Percentiles rank a stretch among this genome's conserved stretches.
phyloP scores from a whole-genome alignment of 2,113 vertebrate genomes.

The Actinemys pallida region DNA sequence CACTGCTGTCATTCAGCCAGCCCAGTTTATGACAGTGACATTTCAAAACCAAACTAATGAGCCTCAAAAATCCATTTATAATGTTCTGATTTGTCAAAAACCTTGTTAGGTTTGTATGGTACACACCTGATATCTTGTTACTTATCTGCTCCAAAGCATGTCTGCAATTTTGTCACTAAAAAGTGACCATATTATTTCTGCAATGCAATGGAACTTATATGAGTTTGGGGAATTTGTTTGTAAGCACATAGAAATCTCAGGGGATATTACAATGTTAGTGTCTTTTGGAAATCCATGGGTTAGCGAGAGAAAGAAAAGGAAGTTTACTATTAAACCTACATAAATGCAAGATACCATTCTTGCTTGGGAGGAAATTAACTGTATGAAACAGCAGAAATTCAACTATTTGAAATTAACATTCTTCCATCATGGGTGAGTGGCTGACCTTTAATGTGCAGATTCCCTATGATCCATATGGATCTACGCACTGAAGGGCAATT shows the following conservation, averaged over 20 bases:
- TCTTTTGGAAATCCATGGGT: neutral
- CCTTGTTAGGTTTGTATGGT: neutral
- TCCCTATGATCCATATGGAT: neutral
- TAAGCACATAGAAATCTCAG: neutral
- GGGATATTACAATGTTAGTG: neutral
- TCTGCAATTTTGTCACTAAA: neutral
- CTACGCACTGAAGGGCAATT: conserved; percentile 25
- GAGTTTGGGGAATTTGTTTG: neutral
- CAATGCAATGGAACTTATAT: neutral
- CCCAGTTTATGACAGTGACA: neutral
- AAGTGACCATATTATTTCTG: neutral
- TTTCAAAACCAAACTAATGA: neutral
- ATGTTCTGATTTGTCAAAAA: neutral
- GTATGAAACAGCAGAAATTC: neutral
- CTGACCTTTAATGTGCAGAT: neutral
- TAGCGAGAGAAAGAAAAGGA: neutral
- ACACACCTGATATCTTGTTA: neutral
- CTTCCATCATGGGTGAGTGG: neutral
- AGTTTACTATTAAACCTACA: neutral
- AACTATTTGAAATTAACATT: neutral
- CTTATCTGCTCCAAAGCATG: neutral
- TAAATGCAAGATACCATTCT: neutral
- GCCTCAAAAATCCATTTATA: neutral
- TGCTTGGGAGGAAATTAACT: neutral
- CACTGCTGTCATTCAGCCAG: neutral